Percentiles rank a stretch among this genome's conserved stretches.
phyloP scores from a whole-genome alignment of 2,113 vertebrate species.

The Ptyas mucosa region DNA sequence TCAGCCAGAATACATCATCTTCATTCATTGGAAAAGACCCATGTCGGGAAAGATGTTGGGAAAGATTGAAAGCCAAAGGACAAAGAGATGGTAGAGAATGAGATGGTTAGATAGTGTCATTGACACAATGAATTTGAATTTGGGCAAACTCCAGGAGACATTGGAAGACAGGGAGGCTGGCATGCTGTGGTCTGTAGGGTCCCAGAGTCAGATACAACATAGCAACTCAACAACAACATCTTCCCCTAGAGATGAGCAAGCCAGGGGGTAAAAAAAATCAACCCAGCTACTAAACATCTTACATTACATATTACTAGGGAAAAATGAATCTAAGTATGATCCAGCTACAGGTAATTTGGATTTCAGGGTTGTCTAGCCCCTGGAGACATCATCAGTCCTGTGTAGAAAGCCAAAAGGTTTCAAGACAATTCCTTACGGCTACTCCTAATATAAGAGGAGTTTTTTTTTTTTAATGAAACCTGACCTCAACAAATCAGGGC shows the following conservation, averaged over 20 bases:
- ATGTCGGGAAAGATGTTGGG: too few species aligned
- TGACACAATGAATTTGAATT: too few species aligned
- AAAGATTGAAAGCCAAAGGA: too few species aligned
- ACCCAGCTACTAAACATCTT: neutral
- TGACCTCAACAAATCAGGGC: neutral
- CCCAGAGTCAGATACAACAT: too few species aligned
- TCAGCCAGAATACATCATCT: neutral
- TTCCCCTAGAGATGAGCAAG: neutral
- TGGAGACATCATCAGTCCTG: neutral
- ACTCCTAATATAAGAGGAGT: neutral
- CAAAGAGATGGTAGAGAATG: too few species aligned
- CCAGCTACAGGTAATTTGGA: neutral
- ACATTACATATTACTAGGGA: neutral
- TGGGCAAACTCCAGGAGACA: too few species aligned
- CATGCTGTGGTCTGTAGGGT: too few species aligned
- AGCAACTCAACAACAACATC: neutral
- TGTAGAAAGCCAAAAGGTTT: neutral
- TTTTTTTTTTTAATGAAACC: neutral
- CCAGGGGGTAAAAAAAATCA: neutral
- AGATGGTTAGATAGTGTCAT: too few species aligned
- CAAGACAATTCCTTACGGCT: neutral
- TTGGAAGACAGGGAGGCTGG: too few species aligned
- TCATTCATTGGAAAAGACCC: neutral
- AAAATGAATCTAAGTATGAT: neutral
- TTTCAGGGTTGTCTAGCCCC: neutral